Percentiles rank a stretch among this genome's conserved stretches.
Evolutionary conservation across 2,888 invertebrate genomes (phyloP).

Genomic region (Leptopterna dolabrata): DNA sequence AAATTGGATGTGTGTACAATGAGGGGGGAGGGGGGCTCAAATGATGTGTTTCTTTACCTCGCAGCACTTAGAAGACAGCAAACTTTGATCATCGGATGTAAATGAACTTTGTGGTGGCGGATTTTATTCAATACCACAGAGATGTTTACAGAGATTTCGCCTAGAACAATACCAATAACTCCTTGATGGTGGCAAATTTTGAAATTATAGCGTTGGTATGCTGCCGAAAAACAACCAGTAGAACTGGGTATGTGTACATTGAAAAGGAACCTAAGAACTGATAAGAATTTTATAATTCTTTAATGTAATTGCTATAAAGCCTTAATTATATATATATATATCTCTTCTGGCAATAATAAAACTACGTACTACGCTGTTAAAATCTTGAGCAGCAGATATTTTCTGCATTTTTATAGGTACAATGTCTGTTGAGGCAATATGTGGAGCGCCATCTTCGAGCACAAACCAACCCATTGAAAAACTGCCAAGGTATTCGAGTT

Average conservation of each 20-base stretch:
- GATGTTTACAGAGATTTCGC: conserved; percentile 32
- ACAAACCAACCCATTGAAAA: no score
- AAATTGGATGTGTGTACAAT: conserved; percentile 40
- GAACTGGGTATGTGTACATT: background rate
- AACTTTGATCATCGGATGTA: conserved; percentile 19
- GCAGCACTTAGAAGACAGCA: conserved; percentile 32
- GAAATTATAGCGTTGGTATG: background rate
- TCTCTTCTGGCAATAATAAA: no score
- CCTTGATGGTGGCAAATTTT: background rate
- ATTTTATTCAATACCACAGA: conserved; percentile 40
- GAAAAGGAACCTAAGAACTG: no score
- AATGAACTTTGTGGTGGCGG: conserved; percentile 11
- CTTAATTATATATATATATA: no score
- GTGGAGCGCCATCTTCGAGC: no score
- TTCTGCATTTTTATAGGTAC: no score
- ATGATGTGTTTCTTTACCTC: conserved; percentile 25
- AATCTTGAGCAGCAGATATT: no score
- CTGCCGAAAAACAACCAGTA: background rate
- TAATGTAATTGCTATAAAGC: no score
- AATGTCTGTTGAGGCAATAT: no score
- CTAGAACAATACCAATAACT: conserved; percentile 46
- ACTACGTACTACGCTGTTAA: no score
- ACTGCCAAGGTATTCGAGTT: no score
- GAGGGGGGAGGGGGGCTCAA: conserved; percentile 32
- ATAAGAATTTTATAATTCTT: no score